These are phyloP conservation scores for Spondyliosoma cantharus DNA, from an alignment of 2,797 vertebrate species.

Conservation along the genomic window DNA sequence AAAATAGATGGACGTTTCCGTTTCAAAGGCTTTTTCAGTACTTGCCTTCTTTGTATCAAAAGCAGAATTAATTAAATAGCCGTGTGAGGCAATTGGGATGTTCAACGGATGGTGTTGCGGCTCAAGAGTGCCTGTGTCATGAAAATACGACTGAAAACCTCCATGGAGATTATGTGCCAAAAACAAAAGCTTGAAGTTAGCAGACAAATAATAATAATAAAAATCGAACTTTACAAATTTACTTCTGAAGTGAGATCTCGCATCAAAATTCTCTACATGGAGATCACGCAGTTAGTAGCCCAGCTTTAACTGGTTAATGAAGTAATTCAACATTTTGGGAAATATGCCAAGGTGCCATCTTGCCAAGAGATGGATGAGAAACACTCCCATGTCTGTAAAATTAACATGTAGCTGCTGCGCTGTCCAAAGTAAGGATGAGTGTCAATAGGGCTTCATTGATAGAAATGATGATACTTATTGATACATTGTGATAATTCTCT, in stretches of 20 bases:
- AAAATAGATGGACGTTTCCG: background rate
- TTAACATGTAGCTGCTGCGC: background rate
- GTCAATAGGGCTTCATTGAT: no score
- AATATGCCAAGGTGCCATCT: background rate
- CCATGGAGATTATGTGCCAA: constrained; percentile 24
- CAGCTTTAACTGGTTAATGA: background rate
- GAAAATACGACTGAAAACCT: background rate
- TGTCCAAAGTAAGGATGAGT: no score
- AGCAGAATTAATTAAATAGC: background rate
- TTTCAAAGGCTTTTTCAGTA: background rate
- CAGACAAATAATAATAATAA: background rate
- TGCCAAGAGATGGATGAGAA: background rate
- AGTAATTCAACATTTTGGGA: background rate
- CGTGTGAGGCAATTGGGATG: background rate
- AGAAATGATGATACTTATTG: no score
- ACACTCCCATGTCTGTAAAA: background rate
- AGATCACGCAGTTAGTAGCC: background rate
- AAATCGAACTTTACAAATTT: background rate
- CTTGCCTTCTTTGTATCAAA: background rate
- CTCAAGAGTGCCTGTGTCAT: background rate
- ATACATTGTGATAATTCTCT: no score
- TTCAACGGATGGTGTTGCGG: background rate
- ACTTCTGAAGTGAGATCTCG: no score
- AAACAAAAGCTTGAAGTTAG: background rate
- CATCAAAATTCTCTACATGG: background rate